Percentiles rank a stretch among this genome's conserved stretches.
Evolutionary conservation across 2,113 vertebrate species (phyloP).

Genomic region (Corydoras maculifer): DNA sequence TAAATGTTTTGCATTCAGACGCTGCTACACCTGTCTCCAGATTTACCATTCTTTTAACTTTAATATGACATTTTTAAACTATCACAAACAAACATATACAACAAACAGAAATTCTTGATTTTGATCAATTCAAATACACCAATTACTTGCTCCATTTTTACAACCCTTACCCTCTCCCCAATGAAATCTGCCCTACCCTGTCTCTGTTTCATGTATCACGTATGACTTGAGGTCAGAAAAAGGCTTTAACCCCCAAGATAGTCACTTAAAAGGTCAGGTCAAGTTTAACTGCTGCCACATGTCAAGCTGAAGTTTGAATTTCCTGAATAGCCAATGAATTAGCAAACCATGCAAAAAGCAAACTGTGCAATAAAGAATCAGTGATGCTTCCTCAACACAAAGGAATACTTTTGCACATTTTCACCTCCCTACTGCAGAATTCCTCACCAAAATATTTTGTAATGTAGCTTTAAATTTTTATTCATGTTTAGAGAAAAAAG

Average conservation of each 20-base stretch:
- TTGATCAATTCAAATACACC: no score
- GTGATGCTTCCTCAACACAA: no score
- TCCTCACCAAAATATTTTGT: no score
- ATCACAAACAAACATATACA: slow-evolving; percentile 10
- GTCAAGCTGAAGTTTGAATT: slow-evolving; percentile 22
- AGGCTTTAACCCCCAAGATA: slow-evolving; percentile 30
- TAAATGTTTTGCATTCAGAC: slow-evolving; percentile 24
- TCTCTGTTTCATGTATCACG: not conserved
- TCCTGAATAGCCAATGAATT: slow-evolving; percentile 27
- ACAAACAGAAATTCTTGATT: not conserved
- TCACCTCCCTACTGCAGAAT: no score
- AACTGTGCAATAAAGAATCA: no score
- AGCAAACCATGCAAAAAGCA: slow-evolving; percentile 20
- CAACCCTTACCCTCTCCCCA: no score
- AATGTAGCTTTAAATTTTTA: no score
- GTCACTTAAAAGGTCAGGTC: slow-evolving; percentile 32
- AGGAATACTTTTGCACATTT: no score
- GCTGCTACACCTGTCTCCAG: slow-evolving; percentile 51
- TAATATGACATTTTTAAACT: not conserved
- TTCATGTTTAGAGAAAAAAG: no score
- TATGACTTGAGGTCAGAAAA: slow-evolving; percentile 17
- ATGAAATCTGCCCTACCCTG: not conserved
- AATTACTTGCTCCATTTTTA: no score
- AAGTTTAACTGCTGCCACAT: slow-evolving; percentile 41
- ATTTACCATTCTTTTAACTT: not conserved